A percentile compares a stretch with the other conserved stretches of the same genome.
phyloP scores from a whole-genome alignment of 2,888 invertebrate genomes.

The Mythimna ferrago region DNA sequence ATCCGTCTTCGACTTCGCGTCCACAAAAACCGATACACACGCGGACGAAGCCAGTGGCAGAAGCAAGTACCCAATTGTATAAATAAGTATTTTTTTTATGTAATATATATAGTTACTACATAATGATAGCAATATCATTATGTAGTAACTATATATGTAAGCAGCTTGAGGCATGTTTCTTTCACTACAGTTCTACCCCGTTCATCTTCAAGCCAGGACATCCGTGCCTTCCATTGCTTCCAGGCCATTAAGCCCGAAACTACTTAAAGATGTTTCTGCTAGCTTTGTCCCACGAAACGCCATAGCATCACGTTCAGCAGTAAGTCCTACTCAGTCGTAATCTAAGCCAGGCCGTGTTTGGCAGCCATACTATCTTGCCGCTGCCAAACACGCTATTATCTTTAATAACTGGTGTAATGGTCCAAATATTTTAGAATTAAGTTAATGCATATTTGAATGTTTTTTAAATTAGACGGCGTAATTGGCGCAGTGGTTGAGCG shows the following conservation, averaged over 20 bases:
- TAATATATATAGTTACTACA: no score
- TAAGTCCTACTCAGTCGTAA: slow-evolving; percentile 52
- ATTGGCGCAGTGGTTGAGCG: no score
- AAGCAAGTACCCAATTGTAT: no score
- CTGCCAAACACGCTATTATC: slow-evolving; percentile 58
- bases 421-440: slow-evolving; percentile 14
- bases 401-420: slow-evolving; percentile 38
- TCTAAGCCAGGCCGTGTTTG: slow-evolving; percentile 54
- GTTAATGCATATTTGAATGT: not conserved
- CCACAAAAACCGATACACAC: no score
- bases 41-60: no score
- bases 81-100: no score
- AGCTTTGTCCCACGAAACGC: slow-evolving; percentile 23
- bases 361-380: slow-evolving; percentile 48
- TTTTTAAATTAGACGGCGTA: not conserved
- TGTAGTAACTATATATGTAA: no score
- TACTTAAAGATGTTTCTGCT: slow-evolving; percentile 43
- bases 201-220: slow-evolving; percentile 15
- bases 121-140: no score
- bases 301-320: slow-evolving; percentile 54
- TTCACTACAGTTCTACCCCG: slow-evolving; percentile 1
- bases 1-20: no score
- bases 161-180: not conserved
- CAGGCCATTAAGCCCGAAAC: slow-evolving; percentile 36
- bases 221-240: slow-evolving; percentile 28